phyloP scores from a whole-genome alignment of 1,140 invertebrate genomes.

The Drosophila sechellia region DNA sequence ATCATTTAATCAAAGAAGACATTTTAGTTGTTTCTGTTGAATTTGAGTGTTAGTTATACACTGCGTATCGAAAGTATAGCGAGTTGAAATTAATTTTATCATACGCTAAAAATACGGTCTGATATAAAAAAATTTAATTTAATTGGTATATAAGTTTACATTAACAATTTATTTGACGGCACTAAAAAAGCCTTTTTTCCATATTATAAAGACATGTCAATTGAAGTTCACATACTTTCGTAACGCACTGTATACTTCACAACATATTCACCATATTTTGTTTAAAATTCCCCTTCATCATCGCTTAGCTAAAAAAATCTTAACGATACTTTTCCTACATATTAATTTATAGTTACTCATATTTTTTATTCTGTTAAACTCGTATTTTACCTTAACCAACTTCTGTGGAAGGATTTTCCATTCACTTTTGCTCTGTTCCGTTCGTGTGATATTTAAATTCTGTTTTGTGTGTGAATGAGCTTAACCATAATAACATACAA shows the following conservation, averaged over 20 bases:
- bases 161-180: neutral
- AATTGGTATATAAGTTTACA: neutral
- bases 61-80: constrained; percentile 14
- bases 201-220: no score
- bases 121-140: neutral
- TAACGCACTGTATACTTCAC: constrained; percentile 19
- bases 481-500: constrained; percentile 79
- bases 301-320: constrained; percentile 9
- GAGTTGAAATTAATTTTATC: neutral
- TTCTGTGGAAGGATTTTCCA: constrained; percentile 18
- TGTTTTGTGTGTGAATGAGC: constrained; percentile 49
- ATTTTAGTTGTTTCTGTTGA: neutral
- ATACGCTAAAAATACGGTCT: no score
- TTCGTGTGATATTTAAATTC: constrained; percentile 37
- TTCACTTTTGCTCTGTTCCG: constrained; percentile 21
- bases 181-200: no score
- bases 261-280: constrained; percentile 4
- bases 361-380: constrained; percentile 36
- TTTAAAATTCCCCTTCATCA: constrained; percentile 10
- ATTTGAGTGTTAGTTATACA: constrained; percentile 7
- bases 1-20: constrained; percentile 1
- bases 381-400: constrained; percentile 41
- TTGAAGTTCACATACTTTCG: constrained; percentile 10
- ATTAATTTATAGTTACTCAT: constrained; percentile 17
- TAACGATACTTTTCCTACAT: constrained; percentile 34